A percentile compares a stretch with the other conserved stretches of the same genome.
Evolutionary conservation across 2,888 invertebrate species (phyloP).

Genomic region (Sympetrum striolatum): DNA sequence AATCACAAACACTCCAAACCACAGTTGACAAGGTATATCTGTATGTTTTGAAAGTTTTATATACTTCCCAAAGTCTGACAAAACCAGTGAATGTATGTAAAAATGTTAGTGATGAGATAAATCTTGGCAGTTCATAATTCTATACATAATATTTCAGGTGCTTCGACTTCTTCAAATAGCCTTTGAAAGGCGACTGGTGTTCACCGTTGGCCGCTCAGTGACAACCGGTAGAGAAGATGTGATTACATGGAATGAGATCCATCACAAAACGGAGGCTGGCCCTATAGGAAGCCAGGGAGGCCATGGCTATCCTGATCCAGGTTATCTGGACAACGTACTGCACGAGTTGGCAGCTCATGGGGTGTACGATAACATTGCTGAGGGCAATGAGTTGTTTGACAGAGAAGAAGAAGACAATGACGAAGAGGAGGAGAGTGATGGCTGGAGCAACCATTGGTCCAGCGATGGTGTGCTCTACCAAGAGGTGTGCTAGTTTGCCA

Average conservation of each 20-base stretch:
- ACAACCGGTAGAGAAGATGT: conserved; percentile 92
- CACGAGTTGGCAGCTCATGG: conserved; percentile 67
- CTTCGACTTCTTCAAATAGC: conserved; percentile 78
- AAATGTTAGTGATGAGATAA: too few relatives aligned
- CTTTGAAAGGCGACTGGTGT: conserved; percentile 83
- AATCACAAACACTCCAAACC: too few relatives aligned
- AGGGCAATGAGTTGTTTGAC: neutral
- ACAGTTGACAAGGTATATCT: too few relatives aligned
- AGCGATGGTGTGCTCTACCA: conserved; percentile 5
- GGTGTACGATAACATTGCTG: conserved; percentile 53
- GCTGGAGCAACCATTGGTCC: neutral
- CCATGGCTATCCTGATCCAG: conserved; percentile 77
- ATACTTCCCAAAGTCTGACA: too few relatives aligned
- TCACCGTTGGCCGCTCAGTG: conserved; percentile 84
- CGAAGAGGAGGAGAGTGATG: neutral
- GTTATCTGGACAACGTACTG: conserved; percentile 73
- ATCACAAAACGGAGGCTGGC: conserved; percentile 81
- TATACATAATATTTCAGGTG: conserved; percentile 61
- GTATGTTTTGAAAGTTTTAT: too few relatives aligned
- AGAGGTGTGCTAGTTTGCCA: conserved; percentile 2
- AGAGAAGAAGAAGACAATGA: neutral
- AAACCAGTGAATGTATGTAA: too few relatives aligned
- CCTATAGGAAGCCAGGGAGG: conserved; percentile 56
- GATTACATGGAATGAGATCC: conserved; percentile 90
- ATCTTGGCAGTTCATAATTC: neutral